These are phyloP conservation scores for Cyclura pinguis DNA, from an alignment of 2,797 vertebrate genomes.

Conservation along the genomic window DNA sequence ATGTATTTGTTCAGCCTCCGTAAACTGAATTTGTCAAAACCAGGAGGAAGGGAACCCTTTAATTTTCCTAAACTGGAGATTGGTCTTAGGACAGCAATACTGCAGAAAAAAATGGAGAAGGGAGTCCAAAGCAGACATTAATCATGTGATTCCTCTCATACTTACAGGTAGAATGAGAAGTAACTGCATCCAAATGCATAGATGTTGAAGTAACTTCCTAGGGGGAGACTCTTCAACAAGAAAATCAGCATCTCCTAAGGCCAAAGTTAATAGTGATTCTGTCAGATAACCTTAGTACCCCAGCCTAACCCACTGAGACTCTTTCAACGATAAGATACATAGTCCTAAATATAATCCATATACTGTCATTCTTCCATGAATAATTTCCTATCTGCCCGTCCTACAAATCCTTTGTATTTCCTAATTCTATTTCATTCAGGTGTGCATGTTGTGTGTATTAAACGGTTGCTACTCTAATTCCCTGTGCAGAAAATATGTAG, in stretches of 20 bases:
- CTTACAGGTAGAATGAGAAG: constrained; percentile 86
- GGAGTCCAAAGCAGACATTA: background rate
- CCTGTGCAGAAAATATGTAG: background rate
- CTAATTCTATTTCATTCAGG: background rate
- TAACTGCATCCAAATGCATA: constrained; percentile 84
- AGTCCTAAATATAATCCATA: background rate
- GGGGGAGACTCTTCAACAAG: constrained; percentile 90
- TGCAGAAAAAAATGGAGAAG: background rate
- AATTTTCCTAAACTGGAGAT: background rate
- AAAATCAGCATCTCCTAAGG: constrained; percentile 87
- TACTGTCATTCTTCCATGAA: background rate
- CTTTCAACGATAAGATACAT: background rate
- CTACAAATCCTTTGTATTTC: background rate
- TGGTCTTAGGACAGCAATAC: background rate
- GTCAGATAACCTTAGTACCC: background rate
- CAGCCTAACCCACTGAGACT: background rate
- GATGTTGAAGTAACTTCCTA: constrained; percentile 90
- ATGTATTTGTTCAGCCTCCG: background rate
- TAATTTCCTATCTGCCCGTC: background rate
- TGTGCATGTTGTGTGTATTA: too few relatives aligned
- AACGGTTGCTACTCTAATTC: background rate
- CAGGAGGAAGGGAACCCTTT: background rate
- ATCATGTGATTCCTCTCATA: background rate
- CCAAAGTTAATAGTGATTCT: background rate
- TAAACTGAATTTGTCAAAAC: background rate